Base-by-base conservation (phyloP, 64 coral and sea anemone genomes). In the Pachyseris speciosa region DNA sequence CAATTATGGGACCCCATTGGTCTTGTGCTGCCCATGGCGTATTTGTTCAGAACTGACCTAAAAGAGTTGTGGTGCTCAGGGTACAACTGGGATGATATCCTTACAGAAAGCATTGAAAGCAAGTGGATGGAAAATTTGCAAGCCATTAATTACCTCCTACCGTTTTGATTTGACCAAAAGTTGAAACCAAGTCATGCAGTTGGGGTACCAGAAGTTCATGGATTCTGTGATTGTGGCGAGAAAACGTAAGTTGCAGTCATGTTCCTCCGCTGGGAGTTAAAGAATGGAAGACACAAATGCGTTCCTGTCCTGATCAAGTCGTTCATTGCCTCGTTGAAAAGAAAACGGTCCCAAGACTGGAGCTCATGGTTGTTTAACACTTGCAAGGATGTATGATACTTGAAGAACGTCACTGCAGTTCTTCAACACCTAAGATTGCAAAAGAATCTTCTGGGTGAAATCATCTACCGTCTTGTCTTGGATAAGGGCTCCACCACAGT, bases 1-100 rank as follows among this genome's bases (percentile, higher is more conserved):
- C 88, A 90, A 50, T 32, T 90, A 20, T 90, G 88, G 88, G 88
- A 90, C 20, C 86, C 86, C 27, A 75, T 88, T 45, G 86, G 52
- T 29, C 55, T 88, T 8, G 49, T 64, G 30, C 13, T 64, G 29
- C 86, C 86, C 7, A 75, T 91, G 19, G 19, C 88, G 12, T 30
- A 81, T 7, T 22, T 81, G 39, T 72, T 91, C 24, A 67, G 88
- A 41, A 91, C 83, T 31, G 88, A 91, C 44, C 44, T 91, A 36
- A 59, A 91, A 83, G 88, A 83, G 0, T 65, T 34, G 37, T n/a
- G n/a, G n/a, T n/a, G n/a, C n/a, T n/a, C n/a, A n/a, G n/a, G n/a
- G n/a, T n/a, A n/a, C n/a, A n/a, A 44, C 19, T 90, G 86, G 87
- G 73, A 90, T 20, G 87, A 78, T 2, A 60, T 64, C 20, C 58